A percentile compares a stretch with the other conserved stretches of the same genome.
phyloP scores from a whole-genome alignment of 2,113 vertebrate genomes.

The Raphicerus campestris region DNA sequence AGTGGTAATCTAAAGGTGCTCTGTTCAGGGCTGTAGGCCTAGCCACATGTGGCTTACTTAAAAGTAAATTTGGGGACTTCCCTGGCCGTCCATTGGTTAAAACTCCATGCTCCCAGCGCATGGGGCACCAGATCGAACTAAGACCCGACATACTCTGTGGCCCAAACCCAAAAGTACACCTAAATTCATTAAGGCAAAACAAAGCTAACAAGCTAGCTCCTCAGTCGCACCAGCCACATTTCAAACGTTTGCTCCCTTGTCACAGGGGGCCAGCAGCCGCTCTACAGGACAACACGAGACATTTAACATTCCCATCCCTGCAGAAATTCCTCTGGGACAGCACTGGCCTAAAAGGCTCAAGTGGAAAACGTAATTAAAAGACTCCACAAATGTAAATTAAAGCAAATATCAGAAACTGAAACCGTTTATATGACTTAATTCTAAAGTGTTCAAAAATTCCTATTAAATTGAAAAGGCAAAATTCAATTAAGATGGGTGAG shows the following conservation, averaged over 20 bases:
- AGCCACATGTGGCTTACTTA: neutral
- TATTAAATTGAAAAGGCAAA: neutral
- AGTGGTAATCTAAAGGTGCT: neutral
- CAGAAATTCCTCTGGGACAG: neutral
- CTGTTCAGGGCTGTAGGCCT: neutral
- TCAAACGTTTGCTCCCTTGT: neutral
- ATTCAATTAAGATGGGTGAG: neutral
- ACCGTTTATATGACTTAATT: neutral
- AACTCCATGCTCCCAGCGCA: neutral
- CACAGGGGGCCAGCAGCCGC: neutral
- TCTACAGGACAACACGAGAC: rapidly evolving
- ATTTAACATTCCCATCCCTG: neutral
- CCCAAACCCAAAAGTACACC: neutral
- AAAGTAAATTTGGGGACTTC: neutral
- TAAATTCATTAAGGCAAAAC: neutral
- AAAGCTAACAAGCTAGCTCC: neutral
- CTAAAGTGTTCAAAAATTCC: neutral
- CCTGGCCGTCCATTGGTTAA: neutral
- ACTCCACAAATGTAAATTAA: neutral
- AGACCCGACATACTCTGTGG: neutral
- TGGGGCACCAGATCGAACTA: neutral
- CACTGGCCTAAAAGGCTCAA: neutral
- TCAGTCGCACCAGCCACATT: neutral
- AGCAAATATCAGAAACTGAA: neutral
- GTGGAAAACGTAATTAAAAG: neutral